Conservation (phyloP, 2,797 vertebrate genomes). For the Scolopax bukidnonensis region DNA sequence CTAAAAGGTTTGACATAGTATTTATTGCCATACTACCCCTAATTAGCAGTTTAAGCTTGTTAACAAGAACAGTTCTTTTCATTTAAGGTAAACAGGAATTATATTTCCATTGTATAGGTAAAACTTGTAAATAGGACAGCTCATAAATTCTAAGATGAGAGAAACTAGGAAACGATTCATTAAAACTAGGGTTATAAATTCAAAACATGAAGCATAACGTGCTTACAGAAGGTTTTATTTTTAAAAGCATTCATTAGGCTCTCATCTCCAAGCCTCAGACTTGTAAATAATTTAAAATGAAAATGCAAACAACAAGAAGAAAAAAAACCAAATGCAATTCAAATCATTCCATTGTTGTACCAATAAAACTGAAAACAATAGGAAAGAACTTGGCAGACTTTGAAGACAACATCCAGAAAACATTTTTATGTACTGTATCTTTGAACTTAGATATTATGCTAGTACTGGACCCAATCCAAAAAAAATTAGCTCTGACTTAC, state of each 20-base stretch:
- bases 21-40: constrained; percentile 19
- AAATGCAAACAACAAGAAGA: constrained; percentile 14
- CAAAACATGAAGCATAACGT: constrained; percentile 48
- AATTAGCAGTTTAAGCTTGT: constrained; percentile 52
- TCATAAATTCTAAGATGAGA: constrained; percentile 57
- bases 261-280: constrained; percentile 53
- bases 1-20: constrained; percentile 36
- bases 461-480: background rate
- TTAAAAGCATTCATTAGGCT: constrained; percentile 68
- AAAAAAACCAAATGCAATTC: constrained; percentile 49
- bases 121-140: constrained; percentile 60
- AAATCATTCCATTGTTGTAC: constrained; percentile 47
- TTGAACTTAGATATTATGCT: constrained; percentile 24
- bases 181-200: constrained; percentile 55
- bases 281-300: constrained; percentile 73
- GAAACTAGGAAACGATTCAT: constrained; percentile 58
- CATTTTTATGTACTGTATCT: constrained; percentile 14
- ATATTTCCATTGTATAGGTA: constrained; percentile 38
- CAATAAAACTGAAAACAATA: constrained; percentile 43
- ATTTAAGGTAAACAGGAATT: constrained; percentile 61
- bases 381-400: constrained; percentile 25
- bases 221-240: constrained; percentile 58
- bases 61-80: constrained; percentile 43
- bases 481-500: background rate
- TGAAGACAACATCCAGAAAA: constrained; percentile 40